phyloP scores from a whole-genome alignment of 2,113 vertebrate genomes.

The Osmerus eperlanus region DNA sequence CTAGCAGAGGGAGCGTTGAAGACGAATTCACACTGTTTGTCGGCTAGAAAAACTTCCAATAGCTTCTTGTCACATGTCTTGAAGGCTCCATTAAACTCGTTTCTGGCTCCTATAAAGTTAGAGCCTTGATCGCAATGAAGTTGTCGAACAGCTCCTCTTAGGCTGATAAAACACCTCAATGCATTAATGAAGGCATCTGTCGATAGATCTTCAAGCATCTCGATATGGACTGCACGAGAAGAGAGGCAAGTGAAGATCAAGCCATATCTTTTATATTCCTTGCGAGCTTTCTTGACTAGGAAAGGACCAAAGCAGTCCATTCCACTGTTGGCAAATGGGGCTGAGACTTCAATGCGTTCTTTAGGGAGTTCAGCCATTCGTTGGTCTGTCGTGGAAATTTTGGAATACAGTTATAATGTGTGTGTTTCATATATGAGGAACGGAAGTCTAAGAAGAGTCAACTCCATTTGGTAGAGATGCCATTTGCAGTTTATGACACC shows the following conservation, averaged over 20 bases:
- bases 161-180: conserved; percentile 20
- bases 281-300: conserved; percentile 5
- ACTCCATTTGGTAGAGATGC: no score
- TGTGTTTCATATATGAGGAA: no score
- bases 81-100: conserved; percentile 19
- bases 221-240: conserved; percentile 24
- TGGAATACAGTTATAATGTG: no score
- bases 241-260: background rate
- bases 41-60: conserved; percentile 3
- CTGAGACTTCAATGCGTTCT: conserved; percentile 16
- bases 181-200: conserved; percentile 30
- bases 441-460: no score
- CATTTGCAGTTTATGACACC: no score
- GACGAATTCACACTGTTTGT: conserved; percentile 25
- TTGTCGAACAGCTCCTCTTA: conserved; percentile 24
- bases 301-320: conserved; percentile 37
- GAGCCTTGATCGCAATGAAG: conserved; percentile 21
- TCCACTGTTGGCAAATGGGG: background rate
- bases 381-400: no score
- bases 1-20: conserved; percentile 22
- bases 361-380: conserved; percentile 21
- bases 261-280: conserved; percentile 30
- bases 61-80: background rate
- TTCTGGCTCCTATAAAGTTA: conserved; percentile 25
- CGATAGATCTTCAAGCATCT: conserved; percentile 34